A percentile compares a stretch with the other conserved stretches of the same genome.
Conservation (phyloP, 1,140 invertebrate genomes). For the Theocolax elegans region DNA sequence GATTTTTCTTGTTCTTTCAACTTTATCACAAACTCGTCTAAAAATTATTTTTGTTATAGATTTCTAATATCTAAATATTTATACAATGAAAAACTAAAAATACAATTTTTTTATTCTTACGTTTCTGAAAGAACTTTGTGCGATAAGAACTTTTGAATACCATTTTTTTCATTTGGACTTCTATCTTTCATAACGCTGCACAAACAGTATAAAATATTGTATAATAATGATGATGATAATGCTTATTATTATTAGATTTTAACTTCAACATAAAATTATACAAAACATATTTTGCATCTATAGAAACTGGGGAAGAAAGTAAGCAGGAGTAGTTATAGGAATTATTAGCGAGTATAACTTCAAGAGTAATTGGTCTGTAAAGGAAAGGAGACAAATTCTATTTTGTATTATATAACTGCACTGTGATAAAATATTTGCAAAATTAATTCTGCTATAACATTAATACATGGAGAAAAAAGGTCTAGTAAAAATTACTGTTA, state of each 20-base stretch:
- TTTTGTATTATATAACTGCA: no score
- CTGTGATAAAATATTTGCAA: no score
- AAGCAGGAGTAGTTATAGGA: constrained; percentile 40
- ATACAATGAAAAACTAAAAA: background rate
- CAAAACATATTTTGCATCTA: constrained; percentile 53
- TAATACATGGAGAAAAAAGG: no score
- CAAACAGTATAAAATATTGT: constrained; percentile 26
- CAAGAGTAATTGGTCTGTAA: constrained; percentile 53
- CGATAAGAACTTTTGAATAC: constrained; percentile 46
- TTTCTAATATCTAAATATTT: background rate
- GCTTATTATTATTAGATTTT: no score
- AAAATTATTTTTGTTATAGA: constrained; percentile 34
- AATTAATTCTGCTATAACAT: no score
- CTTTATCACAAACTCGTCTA: constrained; percentile 52
- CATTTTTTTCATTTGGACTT: constrained; percentile 49
- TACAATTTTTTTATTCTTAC: constrained; percentile 39
- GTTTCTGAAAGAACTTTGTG: constrained; percentile 44
- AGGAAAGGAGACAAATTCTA: constrained; percentile 14
- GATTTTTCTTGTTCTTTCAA: constrained; percentile 60
- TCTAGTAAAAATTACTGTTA: no score
- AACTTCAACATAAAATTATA: constrained; percentile 25
- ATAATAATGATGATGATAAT: no score
- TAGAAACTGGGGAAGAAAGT: constrained; percentile 50
- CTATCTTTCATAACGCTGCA: constrained; percentile 49
- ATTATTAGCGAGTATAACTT: constrained; percentile 48